Conservation (phyloP, 2,113 vertebrate species). For the Butorides virescens region DNA sequence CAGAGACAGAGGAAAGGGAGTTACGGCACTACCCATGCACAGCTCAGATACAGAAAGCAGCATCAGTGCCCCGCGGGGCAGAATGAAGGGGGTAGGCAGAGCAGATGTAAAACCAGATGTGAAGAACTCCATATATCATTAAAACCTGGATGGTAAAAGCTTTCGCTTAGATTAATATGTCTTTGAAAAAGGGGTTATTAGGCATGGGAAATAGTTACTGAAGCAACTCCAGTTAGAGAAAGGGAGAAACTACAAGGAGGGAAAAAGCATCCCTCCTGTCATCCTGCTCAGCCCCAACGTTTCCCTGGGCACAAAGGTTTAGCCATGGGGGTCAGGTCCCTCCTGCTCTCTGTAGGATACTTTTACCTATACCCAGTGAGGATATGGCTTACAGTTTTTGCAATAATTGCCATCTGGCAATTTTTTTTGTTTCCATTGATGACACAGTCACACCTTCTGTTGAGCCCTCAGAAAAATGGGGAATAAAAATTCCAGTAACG, state of each 20-base stretch:
- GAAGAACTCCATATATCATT: neutral
- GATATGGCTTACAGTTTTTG: neutral
- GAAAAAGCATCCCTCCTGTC: neutral
- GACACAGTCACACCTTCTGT: neutral
- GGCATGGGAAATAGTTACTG: neutral
- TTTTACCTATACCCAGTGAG: neutral
- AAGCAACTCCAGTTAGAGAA: neutral
- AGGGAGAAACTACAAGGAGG: neutral
- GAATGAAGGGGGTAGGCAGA: neutral
- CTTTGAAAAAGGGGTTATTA: neutral
- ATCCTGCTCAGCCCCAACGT: neutral
- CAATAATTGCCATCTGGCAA: neutral
- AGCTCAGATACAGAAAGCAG: neutral
- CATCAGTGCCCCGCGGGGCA: neutral
- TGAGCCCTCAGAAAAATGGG: neutral
- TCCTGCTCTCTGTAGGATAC: neutral
- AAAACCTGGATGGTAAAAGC: neutral
- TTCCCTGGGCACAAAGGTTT: neutral
- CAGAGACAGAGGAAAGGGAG: neutral
- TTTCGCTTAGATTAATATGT: neutral
- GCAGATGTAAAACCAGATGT: neutral
- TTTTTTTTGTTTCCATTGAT: neutral
- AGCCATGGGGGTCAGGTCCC: neutral
- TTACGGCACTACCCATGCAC: neutral
- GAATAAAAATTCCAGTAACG: neutral